Conservation (phyloP, 2,888 invertebrate species). For the Neoitamus cyanurus region DNA sequence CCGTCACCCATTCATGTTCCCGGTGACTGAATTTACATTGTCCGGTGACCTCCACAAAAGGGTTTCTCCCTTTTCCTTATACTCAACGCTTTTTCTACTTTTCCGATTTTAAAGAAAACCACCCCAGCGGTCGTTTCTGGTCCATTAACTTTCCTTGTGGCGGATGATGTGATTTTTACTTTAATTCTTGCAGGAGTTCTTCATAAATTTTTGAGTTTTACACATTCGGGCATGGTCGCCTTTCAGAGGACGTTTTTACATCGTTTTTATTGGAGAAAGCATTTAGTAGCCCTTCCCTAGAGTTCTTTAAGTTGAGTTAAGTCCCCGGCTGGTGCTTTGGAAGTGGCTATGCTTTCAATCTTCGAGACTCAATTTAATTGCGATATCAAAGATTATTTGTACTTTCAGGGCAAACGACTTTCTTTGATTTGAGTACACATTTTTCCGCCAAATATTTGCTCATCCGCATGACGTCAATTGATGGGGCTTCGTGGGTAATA, state of each 20-base stretch:
- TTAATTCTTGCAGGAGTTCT: background rate
- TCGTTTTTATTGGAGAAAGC: background rate
- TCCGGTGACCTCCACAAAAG: constrained; percentile 26
- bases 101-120: constrained; percentile 16
- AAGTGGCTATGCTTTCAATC: background rate
- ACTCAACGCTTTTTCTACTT: background rate
- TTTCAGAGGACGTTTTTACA: background rate
- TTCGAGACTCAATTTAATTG: background rate
- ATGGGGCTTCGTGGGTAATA: background rate
- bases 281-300: background rate
- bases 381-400: background rate
- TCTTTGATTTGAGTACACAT: background rate
- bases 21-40: constrained; percentile 37
- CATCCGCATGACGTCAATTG: background rate
- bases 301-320: background rate
- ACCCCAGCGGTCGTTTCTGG: background rate
- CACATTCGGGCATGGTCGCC: background rate
- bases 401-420: background rate
- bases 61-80: background rate
- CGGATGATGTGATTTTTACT: constrained; percentile 6
- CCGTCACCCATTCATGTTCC: constrained; percentile 28
- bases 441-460: background rate
- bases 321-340: background rate
- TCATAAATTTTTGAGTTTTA: constrained; percentile 9
- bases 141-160: constrained; percentile 21